Base-by-base conservation (phyloP, 2,888 invertebrate genomes). In the Pollenia angustigena region DNA sequence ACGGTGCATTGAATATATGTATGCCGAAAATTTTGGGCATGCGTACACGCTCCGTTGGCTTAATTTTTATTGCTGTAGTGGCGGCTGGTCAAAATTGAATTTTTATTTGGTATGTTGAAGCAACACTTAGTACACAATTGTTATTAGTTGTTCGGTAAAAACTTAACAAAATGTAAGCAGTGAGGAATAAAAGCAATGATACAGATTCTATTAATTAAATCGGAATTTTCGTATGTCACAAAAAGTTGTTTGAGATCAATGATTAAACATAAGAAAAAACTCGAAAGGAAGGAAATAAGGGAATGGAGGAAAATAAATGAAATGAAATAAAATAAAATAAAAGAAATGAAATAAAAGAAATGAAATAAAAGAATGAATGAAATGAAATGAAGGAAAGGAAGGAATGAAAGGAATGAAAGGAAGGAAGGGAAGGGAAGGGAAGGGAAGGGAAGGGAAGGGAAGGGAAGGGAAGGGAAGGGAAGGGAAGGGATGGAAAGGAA, bases 1-100 rank as follows among this genome's bases (percentile, higher is more conserved):
- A 76, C 76, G 76, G 18, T 81, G 87, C 80, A 64, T 48, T 78
- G 81, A 84, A 81, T 87, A 81, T 74, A 78, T 87, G 78, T 78
- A 84, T 87, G 58, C 81, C 84, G 87, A 87, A 87, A 81, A 81
- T 87, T 84, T 81, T 78, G 62, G 54, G 74, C 87, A 87, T 87
- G 84, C 87, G 84, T 84, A 84, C 76, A 81, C 74, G 42, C 79
- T 86, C 62, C 62, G 12, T 64, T 74, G 64, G 10, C 11, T 79
- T 78, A 54, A n/a, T 46, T 3, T 16, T n/a, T 80, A 0, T 62
- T 82, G 56, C 52, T 60, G 16, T 52, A 54, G 58, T 42, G 12
- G 54, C 12, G 32, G 14, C 16, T 74, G 12, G 10, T 46, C 72
- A 50, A 87, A 87, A 87, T 78, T 87, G 68, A 84, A 78, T 81